Evolutionary conservation across 2,888 invertebrate genomes (phyloP).

Genomic region (Peribatodes rhomboidaria): DNA sequence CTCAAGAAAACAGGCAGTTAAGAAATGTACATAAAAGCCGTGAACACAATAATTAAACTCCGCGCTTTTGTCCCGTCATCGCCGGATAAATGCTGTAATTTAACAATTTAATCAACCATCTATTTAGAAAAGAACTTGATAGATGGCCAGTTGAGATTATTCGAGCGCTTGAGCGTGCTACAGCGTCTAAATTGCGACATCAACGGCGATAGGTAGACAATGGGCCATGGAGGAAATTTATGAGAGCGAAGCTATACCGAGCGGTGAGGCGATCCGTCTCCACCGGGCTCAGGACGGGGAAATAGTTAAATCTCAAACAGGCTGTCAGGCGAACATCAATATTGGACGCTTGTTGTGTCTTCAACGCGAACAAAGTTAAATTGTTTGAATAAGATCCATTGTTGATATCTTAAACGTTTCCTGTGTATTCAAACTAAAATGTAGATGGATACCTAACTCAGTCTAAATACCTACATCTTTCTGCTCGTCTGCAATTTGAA

Average conservation of each 20-base stretch:
- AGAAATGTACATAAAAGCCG: slow-evolving; percentile 7
- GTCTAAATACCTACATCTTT: no score
- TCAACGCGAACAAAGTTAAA: slow-evolving; percentile 34
- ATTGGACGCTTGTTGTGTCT: slow-evolving; percentile 47
- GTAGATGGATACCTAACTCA: no score
- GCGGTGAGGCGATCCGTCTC: slow-evolving; percentile 57
- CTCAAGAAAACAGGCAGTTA: not conserved
- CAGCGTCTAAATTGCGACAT: slow-evolving; percentile 70
- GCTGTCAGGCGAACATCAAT: slow-evolving; percentile 51
- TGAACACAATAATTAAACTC: slow-evolving; percentile 22
- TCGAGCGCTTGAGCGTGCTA: slow-evolving; percentile 65
- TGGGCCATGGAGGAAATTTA: slow-evolving; percentile 68
- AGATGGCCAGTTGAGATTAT: slow-evolving; percentile 72
- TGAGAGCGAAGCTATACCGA: slow-evolving; percentile 50
- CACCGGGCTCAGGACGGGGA: slow-evolving; percentile 43
- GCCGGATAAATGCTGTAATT: slow-evolving; percentile 63
- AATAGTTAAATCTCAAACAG: slow-evolving; percentile 53
- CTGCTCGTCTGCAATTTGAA: not conserved
- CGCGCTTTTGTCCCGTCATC: slow-evolving; percentile 46
- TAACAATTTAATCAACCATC: slow-evolving; percentile 77
- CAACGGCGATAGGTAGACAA: slow-evolving; percentile 71
- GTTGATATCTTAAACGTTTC: slow-evolving; percentile 1
- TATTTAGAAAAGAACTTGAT: slow-evolving; percentile 74
- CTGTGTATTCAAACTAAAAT: not conserved
- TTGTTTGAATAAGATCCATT: slow-evolving; percentile 28